phyloP scores from a whole-genome alignment of 2,113 vertebrate species.

The Xenopus laevis region DNA sequence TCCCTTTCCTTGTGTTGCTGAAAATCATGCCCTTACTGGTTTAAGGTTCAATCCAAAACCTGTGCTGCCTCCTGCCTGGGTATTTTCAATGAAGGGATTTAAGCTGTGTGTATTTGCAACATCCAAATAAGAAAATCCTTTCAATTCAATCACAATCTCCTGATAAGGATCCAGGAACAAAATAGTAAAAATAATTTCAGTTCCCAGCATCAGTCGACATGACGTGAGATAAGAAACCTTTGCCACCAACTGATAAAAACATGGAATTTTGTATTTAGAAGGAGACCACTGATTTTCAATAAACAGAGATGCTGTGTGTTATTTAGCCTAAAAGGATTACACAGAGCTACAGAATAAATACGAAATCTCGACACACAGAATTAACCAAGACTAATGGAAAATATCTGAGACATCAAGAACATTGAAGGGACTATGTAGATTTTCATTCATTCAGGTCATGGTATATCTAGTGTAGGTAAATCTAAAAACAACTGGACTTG shows the following conservation, averaged over 20 bases:
- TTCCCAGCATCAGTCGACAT: conserved; percentile 1
- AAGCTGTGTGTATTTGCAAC: conserved; percentile 8
- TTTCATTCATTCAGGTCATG: too few relatives aligned
- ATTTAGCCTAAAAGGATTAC: conserved; percentile 28
- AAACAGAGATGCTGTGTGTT: conserved; percentile 9
- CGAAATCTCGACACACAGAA: conserved; percentile 37
- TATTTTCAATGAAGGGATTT: too few relatives aligned
- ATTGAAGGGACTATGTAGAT: too few relatives aligned
- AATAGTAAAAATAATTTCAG: conserved; percentile 19
- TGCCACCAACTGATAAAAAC: conserved; percentile 38
- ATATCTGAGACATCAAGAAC: conserved; percentile 29
- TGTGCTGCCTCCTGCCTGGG: too few relatives aligned
- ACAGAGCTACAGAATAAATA: conserved; percentile 17
- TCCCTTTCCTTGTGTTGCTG: too few relatives aligned
- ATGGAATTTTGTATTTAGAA: conserved; percentile 10
- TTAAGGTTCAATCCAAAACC: too few relatives aligned
- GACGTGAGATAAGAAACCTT: conserved; percentile 25
- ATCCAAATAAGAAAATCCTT: conserved; percentile 20
- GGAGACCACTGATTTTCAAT: conserved; percentile 21
- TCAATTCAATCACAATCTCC: conserved; percentile 15
- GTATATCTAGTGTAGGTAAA: too few relatives aligned
- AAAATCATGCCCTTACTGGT: too few relatives aligned
- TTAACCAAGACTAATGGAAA: conserved; percentile 43
- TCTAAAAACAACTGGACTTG: too few relatives aligned
- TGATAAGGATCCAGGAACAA: conserved; percentile 2